These are phyloP conservation scores for Micronisus gabar DNA, from an alignment of 2,113 vertebrate species.

Conservation along the genomic window DNA sequence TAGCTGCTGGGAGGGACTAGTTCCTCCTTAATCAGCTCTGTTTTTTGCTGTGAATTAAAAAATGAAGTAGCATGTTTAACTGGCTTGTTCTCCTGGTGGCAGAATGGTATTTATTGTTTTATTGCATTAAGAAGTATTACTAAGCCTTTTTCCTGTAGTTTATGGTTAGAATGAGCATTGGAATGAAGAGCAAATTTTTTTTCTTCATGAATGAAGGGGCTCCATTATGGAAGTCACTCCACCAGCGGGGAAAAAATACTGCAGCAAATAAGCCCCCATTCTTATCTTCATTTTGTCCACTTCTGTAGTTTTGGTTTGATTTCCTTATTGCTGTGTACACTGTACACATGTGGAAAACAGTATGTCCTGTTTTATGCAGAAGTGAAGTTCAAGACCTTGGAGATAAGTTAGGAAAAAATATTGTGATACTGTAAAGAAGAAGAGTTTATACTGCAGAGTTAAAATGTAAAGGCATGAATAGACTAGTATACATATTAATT, in stretches of 20 bases:
- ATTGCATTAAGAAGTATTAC: neutral
- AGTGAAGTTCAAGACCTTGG: neutral
- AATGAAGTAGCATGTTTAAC: neutral
- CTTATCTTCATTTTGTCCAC: neutral
- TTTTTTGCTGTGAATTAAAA: neutral
- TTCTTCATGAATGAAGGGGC: neutral
- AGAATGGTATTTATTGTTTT: neutral
- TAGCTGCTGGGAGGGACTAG: neutral
- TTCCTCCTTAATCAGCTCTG: slow-evolving; percentile 9
- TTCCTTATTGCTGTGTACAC: neutral
- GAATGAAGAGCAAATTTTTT: neutral
- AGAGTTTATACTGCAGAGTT: neutral
- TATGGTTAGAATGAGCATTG: neutral
- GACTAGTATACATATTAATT: neutral
- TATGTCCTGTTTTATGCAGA: neutral
- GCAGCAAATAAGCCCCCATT: neutral
- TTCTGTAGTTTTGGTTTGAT: neutral
- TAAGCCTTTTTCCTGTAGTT: neutral
- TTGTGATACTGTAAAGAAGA: slow-evolving; percentile 10
- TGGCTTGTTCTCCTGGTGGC: slow-evolving; percentile 19
- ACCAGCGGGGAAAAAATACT: neutral
- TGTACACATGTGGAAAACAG: neutral
- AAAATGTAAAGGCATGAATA: neutral
- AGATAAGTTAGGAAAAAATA: slow-evolving; percentile 34
- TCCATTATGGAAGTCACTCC: neutral